Percentiles rank a stretch among this genome's conserved stretches.
Conservation (phyloP, 2,797 vertebrate genomes). For the Novumbra hubbsi region DNA sequence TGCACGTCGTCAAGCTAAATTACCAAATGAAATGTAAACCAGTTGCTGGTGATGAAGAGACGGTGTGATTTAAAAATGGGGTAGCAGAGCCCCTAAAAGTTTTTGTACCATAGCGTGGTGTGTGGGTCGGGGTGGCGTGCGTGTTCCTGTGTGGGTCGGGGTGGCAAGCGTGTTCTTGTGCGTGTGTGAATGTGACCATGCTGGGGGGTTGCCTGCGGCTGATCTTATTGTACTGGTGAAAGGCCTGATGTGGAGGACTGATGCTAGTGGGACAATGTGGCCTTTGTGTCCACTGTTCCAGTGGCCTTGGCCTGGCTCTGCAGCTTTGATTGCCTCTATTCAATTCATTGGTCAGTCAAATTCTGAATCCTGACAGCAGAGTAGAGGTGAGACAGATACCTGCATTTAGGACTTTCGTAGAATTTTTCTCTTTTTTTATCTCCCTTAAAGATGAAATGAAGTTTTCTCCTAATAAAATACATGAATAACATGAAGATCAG, state of each 20-base stretch:
- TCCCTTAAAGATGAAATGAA: too few relatives aligned
- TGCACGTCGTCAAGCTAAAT: too few relatives aligned
- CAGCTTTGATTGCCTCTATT: background rate
- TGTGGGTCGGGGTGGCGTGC: constrained; percentile 18
- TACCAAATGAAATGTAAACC: too few relatives aligned
- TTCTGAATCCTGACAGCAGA: background rate
- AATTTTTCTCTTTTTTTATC: too few relatives aligned
- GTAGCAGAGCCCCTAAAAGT: constrained; percentile 57
- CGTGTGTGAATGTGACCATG: background rate
- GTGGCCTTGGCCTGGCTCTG: constrained; percentile 48
- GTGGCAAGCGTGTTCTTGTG: constrained; percentile 21
- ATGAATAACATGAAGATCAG: too few relatives aligned
- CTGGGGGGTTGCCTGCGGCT: background rate
- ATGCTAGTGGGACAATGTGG: constrained; percentile 64
- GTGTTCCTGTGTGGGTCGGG: constrained; percentile 19
- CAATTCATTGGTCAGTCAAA: background rate
- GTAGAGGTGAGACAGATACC: background rate
- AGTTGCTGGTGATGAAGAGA: constrained; percentile 23
- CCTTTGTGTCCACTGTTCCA: constrained; percentile 62
- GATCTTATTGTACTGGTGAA: constrained; percentile 61
- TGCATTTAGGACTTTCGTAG: background rate
- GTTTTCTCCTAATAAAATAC: too few relatives aligned
- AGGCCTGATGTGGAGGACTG: constrained; percentile 65
- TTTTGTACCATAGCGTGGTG: constrained; percentile 48
- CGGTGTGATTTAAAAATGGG: constrained; percentile 25